Evolutionary conservation across 2,888 invertebrate genomes (phyloP).

Genomic region (Auanema freiburgensis): DNA sequence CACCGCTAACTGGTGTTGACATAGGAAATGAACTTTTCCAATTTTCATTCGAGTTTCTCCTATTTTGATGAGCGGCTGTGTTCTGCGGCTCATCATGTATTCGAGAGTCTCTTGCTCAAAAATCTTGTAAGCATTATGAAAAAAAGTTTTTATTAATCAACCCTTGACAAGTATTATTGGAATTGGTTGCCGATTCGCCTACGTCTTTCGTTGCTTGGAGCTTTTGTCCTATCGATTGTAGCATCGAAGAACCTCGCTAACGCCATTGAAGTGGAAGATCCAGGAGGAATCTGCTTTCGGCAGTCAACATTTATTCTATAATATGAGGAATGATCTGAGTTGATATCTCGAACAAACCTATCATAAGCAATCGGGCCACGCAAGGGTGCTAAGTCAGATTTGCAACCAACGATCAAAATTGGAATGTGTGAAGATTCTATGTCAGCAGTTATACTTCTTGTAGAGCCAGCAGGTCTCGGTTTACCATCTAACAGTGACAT

Average conservation of each 20-base stretch:
- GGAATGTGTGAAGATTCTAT: conserved; percentile 73
- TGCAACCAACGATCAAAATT: conserved; percentile 89
- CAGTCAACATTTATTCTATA: conserved; percentile 50
- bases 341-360: conserved; percentile 18
- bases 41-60: too few relatives aligned
- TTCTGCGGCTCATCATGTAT: too few relatives aligned
- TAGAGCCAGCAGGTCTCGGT: conserved; percentile 13
- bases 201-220: conserved; percentile 17
- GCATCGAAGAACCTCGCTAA: conserved; percentile 70
- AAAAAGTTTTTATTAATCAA: too few relatives aligned
- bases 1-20: too few relatives aligned
- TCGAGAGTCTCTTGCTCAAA: too few relatives aligned
- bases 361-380: conserved; percentile 39
- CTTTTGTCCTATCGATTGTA: conserved; percentile 38
- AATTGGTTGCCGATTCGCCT: conserved; percentile 15
- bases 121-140: too few relatives aligned
- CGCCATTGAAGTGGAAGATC: conserved; percentile 90
- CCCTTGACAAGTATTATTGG: too few relatives aligned
- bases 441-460: conserved; percentile 29
- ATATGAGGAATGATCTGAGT: conserved; percentile 1
- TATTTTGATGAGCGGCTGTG: too few relatives aligned
- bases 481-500: conserved; percentile 43
- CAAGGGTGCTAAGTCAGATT: conserved; percentile 73
- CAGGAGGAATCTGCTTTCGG: conserved; percentile 70
- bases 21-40: too few relatives aligned